Conservation (phyloP, 2,113 vertebrate genomes). For the Pelobates fuscus region DNA sequence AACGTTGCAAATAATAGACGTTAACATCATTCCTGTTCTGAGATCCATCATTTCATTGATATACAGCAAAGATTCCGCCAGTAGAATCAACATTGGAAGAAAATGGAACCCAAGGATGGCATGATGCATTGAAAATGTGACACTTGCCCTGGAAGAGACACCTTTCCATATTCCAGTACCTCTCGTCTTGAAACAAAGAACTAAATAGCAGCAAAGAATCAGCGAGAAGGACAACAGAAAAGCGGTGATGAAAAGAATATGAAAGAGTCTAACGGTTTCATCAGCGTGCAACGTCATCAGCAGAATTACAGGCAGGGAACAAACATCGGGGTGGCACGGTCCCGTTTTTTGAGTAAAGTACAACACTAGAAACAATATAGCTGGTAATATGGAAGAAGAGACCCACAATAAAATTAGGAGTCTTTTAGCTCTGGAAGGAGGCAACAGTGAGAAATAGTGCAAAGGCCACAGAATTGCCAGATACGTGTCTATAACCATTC, state of each 20-base stretch:
- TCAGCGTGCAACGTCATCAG: conserved; percentile 66
- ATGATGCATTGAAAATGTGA: conserved; percentile 77
- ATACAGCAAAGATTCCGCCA: conserved; percentile 66
- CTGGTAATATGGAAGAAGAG: conserved; percentile 61
- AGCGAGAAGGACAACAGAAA: conserved; percentile 68
- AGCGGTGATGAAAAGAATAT: conserved; percentile 61
- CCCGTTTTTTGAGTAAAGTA: conserved; percentile 57
- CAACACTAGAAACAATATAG: conserved; percentile 64
- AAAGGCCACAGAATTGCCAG: conserved; percentile 71
- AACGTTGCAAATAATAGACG: conserved; percentile 69
- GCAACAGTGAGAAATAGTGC: conserved; percentile 66
- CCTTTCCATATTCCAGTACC: conserved; percentile 67
- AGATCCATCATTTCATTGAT: conserved; percentile 51
- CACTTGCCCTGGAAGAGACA: conserved; percentile 68
- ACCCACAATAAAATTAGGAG: conserved; percentile 62
- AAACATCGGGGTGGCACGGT: conserved; percentile 60
- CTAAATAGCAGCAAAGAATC: conserved; percentile 68
- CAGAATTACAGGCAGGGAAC: conserved; percentile 67
- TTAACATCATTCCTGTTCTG: conserved; percentile 65
- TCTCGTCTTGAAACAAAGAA: conserved; percentile 71
- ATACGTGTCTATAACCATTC: conserved; percentile 72
- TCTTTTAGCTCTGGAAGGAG: conserved; percentile 63
- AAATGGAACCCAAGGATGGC: conserved; percentile 73
- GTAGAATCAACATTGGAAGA: conserved; percentile 68
- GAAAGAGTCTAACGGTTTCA: conserved; percentile 63